phyloP scores from a whole-genome alignment of 1,140 invertebrate genomes.

The Akabosia matsudoensis region DNA sequence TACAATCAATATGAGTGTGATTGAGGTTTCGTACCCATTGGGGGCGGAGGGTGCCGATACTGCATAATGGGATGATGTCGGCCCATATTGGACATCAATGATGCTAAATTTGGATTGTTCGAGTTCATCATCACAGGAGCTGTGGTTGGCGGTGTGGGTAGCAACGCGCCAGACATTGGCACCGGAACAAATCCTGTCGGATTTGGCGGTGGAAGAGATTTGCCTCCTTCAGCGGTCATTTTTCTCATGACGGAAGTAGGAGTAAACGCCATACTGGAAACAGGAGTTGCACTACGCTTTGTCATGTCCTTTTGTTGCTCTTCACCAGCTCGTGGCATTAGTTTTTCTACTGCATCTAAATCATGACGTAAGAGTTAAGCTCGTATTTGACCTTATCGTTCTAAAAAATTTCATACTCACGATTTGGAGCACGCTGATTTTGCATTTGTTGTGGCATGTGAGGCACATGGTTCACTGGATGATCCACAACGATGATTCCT shows the following conservation, averaged over 20 bases:
- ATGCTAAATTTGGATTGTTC: constrained; percentile 7
- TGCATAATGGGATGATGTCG: constrained; percentile 47
- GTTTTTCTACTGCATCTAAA: constrained; percentile 10
- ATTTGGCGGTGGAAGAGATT: constrained; percentile 23
- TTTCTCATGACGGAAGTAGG: constrained; percentile 86
- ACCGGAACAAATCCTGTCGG: constrained; percentile 14
- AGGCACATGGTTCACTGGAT: constrained; percentile 17
- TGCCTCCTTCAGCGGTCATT: constrained; percentile 74
- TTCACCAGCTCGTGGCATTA: not conserved
- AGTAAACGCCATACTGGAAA: constrained; percentile 66
- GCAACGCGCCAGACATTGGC: constrained; percentile 9
- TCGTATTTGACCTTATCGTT: not conserved
- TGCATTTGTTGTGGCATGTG: constrained; percentile 46
- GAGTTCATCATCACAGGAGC: constrained; percentile 19
- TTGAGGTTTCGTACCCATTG: constrained; percentile 53
- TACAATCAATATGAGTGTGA: not conserved
- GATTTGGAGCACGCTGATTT: constrained; percentile 53
- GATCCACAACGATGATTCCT: constrained; percentile 21
- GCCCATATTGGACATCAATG: constrained; percentile 23
- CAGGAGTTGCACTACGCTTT: constrained; percentile 34
- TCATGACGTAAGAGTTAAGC: not conserved
- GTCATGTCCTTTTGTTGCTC: not conserved
- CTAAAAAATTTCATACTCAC: not conserved
- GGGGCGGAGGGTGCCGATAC: constrained; percentile 60
- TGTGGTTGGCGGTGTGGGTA: not conserved